Conservation (phyloP, 2,113 vertebrate species). For the Pseudopodoces humilis region DNA sequence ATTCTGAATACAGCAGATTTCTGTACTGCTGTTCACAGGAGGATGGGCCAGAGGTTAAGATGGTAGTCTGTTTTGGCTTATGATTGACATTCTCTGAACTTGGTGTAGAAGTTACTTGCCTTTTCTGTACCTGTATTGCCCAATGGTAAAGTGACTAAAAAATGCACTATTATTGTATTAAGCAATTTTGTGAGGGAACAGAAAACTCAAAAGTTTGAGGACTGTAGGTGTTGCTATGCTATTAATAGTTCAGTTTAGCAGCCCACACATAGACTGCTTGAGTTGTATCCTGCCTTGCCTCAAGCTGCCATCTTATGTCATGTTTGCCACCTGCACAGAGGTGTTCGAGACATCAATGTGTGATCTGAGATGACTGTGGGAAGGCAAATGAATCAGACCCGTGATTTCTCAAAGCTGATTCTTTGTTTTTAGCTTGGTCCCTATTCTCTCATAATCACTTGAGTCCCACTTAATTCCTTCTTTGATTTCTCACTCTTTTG, state of each 20-base stretch:
- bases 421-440: background rate
- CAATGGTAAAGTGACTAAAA: background rate
- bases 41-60: background rate
- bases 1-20: background rate
- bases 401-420: background rate
- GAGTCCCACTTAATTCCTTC: background rate
- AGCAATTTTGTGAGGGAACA: background rate
- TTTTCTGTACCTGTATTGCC: background rate
- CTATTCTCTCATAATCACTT: background rate
- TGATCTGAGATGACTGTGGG: background rate
- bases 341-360: background rate
- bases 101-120: background rate
- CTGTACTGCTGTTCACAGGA: background rate
- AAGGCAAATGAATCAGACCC: background rate
- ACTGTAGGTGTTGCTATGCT: background rate
- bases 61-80: background rate
- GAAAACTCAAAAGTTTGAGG: background rate
- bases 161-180: background rate
- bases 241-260: background rate
- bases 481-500: background rate
- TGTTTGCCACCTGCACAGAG: background rate
- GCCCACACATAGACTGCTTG: background rate
- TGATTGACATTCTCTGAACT: background rate
- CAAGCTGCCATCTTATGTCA: background rate
- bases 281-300: background rate